Evolutionary conservation across 2,113 vertebrate species (phyloP).

Genomic region (Nicator chloris): DNA sequence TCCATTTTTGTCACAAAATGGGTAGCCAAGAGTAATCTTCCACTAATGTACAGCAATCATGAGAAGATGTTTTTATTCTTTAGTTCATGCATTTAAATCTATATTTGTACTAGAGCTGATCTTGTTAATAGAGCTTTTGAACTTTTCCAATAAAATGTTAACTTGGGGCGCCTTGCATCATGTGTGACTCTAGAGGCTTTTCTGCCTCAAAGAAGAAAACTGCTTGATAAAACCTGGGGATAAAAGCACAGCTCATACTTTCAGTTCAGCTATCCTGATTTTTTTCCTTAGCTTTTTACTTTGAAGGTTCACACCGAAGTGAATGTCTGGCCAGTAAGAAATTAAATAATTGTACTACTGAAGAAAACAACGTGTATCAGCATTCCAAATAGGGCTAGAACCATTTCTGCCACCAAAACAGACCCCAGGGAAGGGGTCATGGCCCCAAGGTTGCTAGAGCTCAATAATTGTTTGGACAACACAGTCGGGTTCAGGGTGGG

Average conservation of each 20-base stretch:
- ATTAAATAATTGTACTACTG: neutral
- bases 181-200: neutral
- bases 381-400: neutral
- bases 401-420: neutral
- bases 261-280: neutral
- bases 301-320: neutral
- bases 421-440: neutral
- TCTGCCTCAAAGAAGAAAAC: neutral
- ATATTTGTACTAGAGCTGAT: conserved; percentile 5
- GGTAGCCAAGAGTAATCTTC: neutral
- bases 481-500: neutral
- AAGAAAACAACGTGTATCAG: accelerated
- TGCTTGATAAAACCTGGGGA: neutral
- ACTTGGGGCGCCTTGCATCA: neutral
- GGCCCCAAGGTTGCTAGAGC: neutral
- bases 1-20: neutral
- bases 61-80: neutral
- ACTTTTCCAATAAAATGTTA: conserved; percentile 27
- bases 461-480: neutral
- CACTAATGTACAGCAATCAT: neutral
- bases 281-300: neutral
- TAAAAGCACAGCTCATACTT: neutral
- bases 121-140: conserved; percentile 3
- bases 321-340: neutral
- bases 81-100: neutral